Evolutionary conservation across 2,888 invertebrate genomes (phyloP), one percentile per base, ranked within the genome.

Genomic region (Temnothorax ravouxi): DNA sequence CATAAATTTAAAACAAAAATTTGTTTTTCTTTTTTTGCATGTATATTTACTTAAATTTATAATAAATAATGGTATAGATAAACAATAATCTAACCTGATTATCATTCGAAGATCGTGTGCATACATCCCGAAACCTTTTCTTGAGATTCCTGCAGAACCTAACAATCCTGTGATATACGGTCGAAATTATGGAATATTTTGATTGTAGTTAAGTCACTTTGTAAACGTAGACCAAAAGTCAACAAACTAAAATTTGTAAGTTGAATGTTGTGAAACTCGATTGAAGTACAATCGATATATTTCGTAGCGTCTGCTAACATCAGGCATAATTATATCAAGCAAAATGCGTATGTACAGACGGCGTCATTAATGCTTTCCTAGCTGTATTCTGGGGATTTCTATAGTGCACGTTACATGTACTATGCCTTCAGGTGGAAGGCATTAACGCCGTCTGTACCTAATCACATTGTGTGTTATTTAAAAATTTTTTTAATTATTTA

Each of bases 131-230:
- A 13, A 80, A 8, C 1, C 38, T 41, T 54, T 67, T 85, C 21
- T 4, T 77, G 41, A 86, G 66, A 77, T 47, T 47, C 29, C 74
- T 84, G 34, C 67, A 62, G 38, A 86, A 83, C 87, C 75, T 82
- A 56, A 74, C 38, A 54, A 83, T 8, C 18, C 76, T 88, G n/a
- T 38, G 69, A 62, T 67, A 74, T 47, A 69, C 34, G 56, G 64
- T 29, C 67, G 38, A 84, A 81, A 74, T 89, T 87, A 87, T 87
- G 85, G 21, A 84, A 72, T 67, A 83, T 83, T 81, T 38, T 47
- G 9, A 29, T 69, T 56, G 25, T 80, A 59, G 47, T 34, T 74
- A 34, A 71, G 61, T 61, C n/a, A 56, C 54, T 62, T 54, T 74
- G 62, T 41, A 47, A 66, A 38, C 18, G 21, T 34, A 13, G 21